These are phyloP conservation scores for Oscheius onirici DNA, from an alignment of 2,888 invertebrate species.

Conservation along the genomic window DNA sequence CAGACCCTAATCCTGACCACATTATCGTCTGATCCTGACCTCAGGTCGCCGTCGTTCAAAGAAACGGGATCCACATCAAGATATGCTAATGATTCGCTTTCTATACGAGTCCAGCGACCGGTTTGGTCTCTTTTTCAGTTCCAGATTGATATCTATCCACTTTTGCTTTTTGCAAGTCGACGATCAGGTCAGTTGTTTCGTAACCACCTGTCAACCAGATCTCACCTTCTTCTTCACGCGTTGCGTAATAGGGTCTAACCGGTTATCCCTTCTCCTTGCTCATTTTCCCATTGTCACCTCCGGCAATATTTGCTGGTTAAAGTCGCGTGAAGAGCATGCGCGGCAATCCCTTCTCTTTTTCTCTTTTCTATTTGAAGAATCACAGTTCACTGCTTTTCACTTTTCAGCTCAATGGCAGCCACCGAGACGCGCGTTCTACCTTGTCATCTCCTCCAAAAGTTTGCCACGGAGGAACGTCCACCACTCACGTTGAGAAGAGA, in stretches of 20 bases:
- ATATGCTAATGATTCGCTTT: conserved; percentile 19
- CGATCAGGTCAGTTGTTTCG: not conserved
- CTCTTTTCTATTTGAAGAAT: not conserved
- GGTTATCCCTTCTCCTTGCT: not conserved
- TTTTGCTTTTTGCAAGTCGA: not conserved
- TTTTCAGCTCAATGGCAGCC: conserved; percentile 21
- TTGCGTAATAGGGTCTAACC: not conserved
- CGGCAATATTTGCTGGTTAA: conserved; percentile 13
- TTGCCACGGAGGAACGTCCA: conserved; percentile 27
- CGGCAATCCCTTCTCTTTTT: not conserved
- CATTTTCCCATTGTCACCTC: not conserved
- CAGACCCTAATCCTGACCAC: too few species aligned
- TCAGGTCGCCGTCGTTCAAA: not conserved
- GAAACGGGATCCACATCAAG: conserved; percentile 8
- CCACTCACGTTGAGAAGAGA: conserved; percentile 33
- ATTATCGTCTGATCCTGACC: conserved; percentile 10
- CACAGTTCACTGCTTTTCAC: conserved; percentile 3
- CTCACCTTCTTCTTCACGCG: conserved; percentile 1
- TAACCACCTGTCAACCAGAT: not conserved
- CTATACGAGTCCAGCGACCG: not conserved
- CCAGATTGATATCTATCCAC: not conserved
- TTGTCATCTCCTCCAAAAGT: conserved; percentile 31
- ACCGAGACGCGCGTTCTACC: conserved; percentile 23
- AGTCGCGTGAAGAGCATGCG: too few species aligned
- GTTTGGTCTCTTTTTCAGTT: not conserved